phyloP scores from a whole-genome alignment of 2,888 invertebrate genomes.

The Synanthedon formicaeformis region DNA sequence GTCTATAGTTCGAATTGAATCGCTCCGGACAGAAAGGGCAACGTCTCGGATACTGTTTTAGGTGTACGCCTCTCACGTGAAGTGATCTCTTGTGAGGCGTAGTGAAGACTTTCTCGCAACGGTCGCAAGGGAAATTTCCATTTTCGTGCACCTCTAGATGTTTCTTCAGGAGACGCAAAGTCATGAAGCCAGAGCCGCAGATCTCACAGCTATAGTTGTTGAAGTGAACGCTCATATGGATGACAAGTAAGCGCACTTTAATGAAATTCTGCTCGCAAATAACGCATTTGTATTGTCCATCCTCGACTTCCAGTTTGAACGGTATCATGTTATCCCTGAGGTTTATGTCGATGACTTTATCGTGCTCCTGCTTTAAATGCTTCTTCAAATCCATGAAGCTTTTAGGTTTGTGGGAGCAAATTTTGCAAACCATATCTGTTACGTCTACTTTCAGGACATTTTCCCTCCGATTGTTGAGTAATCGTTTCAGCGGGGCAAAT shows the following conservation, averaged over 20 bases:
- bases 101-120: conserved; percentile 51
- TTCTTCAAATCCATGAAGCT: conserved; percentile 36
- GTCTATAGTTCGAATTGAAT: conserved; percentile 57
- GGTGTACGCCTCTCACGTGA: conserved; percentile 52
- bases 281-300: conserved; percentile 44
- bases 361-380: conserved; percentile 44
- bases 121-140: conserved; percentile 53
- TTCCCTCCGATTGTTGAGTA: conserved; percentile 51
- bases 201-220: conserved; percentile 62
- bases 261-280: conserved; percentile 49
- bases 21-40: conserved; percentile 60
- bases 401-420: conserved; percentile 30
- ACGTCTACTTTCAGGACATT: conserved; percentile 57
- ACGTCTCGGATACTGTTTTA: conserved; percentile 48
- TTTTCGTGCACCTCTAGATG: conserved; percentile 59
- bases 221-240: conserved; percentile 63
- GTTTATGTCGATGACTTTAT: conserved; percentile 42
- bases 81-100: conserved; percentile 49
- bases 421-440: conserved; percentile 42
- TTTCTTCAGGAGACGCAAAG: conserved; percentile 49
- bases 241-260: conserved; percentile 52
- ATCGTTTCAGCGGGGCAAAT: conserved; percentile 41
- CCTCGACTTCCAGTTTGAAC: conserved; percentile 37
- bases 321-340: conserved; percentile 59
- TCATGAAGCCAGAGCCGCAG: conserved; percentile 61